phyloP scores from a whole-genome alignment of 1,140 invertebrate species.

The Eulimnadia texana region DNA sequence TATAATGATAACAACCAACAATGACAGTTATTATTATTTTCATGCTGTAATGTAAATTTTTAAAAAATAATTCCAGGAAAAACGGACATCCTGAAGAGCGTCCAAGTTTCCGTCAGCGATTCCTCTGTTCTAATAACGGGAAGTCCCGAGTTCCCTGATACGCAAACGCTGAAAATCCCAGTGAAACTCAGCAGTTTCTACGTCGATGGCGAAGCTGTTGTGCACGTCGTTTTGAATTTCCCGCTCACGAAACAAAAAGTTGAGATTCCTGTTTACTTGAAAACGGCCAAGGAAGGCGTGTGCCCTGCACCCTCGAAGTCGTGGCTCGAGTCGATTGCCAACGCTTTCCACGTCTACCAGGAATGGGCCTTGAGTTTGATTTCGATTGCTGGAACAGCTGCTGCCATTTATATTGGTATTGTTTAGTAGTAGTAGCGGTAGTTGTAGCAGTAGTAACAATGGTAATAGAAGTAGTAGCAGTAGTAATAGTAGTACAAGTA shows the following conservation, averaged over 20 bases:
- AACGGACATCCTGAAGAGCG: not conserved
- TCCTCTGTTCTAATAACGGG: not conserved
- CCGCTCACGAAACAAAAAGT: not conserved
- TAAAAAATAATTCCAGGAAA: not conserved
- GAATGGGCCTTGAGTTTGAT: conserved; percentile 12
- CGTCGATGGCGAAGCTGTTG: not conserved
- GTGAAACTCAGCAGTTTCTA: not conserved
- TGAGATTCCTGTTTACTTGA: conserved; percentile 3
- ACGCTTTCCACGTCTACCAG: conserved; percentile 2
- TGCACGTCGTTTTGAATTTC: not conserved
- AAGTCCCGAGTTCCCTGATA: not conserved
- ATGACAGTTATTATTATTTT: too few relatives aligned
- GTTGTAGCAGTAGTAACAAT: not conserved
- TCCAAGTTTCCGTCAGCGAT: conserved; percentile 4
- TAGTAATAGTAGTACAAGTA: not conserved
- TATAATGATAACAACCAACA: too few relatives aligned
- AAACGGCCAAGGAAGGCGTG: not conserved
- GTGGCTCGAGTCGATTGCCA: not conserved
- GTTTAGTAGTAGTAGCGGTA: not conserved
- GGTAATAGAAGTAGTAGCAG: not conserved
- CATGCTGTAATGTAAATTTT: too few relatives aligned
- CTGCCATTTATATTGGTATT: conserved; percentile 15
- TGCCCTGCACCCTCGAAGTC: not conserved
- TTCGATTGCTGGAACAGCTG: conserved; percentile 4
- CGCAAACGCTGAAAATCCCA: not conserved